Base-by-base conservation (phyloP, 2,888 invertebrate species). In the Mimumesa dahlbomi region DNA sequence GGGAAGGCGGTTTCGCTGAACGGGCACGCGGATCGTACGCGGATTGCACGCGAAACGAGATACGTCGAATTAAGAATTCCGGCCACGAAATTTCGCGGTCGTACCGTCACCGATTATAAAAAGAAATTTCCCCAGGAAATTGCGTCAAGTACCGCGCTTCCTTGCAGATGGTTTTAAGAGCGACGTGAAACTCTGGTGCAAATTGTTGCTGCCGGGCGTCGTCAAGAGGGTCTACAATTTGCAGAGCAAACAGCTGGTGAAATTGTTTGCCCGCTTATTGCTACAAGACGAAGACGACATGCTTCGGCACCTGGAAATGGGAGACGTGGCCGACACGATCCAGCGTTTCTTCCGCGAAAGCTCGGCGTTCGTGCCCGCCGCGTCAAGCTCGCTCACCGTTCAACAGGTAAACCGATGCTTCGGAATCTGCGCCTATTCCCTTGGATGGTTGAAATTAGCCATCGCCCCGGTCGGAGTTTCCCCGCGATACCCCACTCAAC, bases 321-420 rank as follows among this genome's bases (percentile, higher is more conserved):
- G 97, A 0, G 98, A 98, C 89, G 93, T 98, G 1, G 96, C 97
- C 0, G 95, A 96, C 84, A 98, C 98, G 0, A 93, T 98, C 29
- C 91, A 93, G 71, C 89, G 92, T 57, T 97, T 95, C 88, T 97
- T 95, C 88, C 93, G 94, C 68, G 90, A 92, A 61, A 95, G 94
- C 48, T 88, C 84, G 19, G 88, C 90, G 40, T 81, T 92, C 7
- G 90, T 91, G 73, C 95, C 96, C 0, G 90, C 92, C 6, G 87
- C 90, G 40, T 93, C 94, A 76, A 96, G 96, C 84, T 90, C 89
- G 0, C 89, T 98, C 2, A 94, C 94, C 3, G 88, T 97, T 45
- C 92, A 94, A 76, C 93, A 97, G 77, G 88, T 85, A 74, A 76
- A 21, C n/a, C n/a, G n/a, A n/a, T n/a, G n/a, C n/a, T n/a, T n/a